A percentile compares a stretch with the other conserved stretches of the same genome.
phyloP scores from a whole-genome alignment of 2,888 invertebrate species.

The Lasius platythorax region DNA sequence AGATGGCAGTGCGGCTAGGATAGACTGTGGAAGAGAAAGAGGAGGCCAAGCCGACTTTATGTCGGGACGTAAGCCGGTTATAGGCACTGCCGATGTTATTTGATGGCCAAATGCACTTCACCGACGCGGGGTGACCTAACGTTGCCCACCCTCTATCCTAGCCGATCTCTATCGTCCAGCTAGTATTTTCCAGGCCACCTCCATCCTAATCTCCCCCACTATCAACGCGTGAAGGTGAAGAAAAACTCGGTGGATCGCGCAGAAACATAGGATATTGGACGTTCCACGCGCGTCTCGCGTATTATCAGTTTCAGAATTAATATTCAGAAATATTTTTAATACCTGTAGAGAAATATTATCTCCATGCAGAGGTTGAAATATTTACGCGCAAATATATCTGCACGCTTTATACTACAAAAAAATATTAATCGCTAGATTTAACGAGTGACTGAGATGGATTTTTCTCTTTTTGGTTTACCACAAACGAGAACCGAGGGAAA shows the following conservation, averaged over 20 bases:
- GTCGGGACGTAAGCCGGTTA: constrained; percentile 85
- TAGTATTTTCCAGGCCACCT: constrained; percentile 71
- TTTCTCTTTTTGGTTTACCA: constrained; percentile 1
- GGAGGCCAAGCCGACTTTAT: constrained; percentile 84
- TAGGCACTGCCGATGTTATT: constrained; percentile 86
- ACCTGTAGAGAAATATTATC: not conserved
- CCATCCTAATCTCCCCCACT: constrained; percentile 45
- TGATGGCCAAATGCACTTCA: constrained; percentile 86
- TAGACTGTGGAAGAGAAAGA: constrained; percentile 75
- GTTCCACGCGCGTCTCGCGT: not conserved
- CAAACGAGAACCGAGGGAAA: constrained; percentile 40
- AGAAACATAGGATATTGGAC: constrained; percentile 33
- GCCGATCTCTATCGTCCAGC: constrained; percentile 81
- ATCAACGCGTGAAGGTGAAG: constrained; percentile 55
- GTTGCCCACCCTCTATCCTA: constrained; percentile 73
- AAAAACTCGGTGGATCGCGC: constrained; percentile 49
- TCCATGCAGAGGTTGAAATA: not conserved
- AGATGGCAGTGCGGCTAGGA: constrained; percentile 76
- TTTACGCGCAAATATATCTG: not conserved
- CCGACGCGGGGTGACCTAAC: constrained; percentile 78
- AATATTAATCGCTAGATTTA: constrained; percentile 14
- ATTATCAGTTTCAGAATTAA: not conserved
- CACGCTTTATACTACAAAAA: not conserved
- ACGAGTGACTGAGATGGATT: constrained; percentile 2
- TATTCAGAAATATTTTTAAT: not conserved